Evolutionary conservation across 2,888 invertebrate species (phyloP), one percentile per base, ranked within the genome.

Genomic region (Epirrhoe alternata): DNA sequence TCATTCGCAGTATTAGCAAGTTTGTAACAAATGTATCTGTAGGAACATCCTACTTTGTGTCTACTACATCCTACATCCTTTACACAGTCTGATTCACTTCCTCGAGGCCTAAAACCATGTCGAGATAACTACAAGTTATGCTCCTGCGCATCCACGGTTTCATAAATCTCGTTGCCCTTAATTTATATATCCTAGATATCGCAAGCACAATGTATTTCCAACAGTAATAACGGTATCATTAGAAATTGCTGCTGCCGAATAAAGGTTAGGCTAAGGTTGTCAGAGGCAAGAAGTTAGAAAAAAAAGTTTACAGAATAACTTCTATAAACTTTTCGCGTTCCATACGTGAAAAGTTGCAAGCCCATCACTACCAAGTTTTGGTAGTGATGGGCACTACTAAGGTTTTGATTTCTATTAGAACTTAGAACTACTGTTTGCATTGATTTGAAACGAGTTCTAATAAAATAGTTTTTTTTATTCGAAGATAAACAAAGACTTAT

Each of bases 151-250:
- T 63, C 63, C 65, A 68, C 45, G 52, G 66, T 59, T 61, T 52
- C 49, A 66, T 71, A 73, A 68, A 72, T 70, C 69, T 69, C 38
- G 77, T 79, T 83, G 83, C 75, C 84, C 86, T 82, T 86, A 85
- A 86, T 87, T 83, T 76, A 66, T 71, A 74, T 72, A 80, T 74
- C 77, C 82, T 77, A 83, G 78, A 81, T 80, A 81, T 74, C 7
- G 62, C 51, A 12, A 14, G 14, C 47, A 64, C 60, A 51, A 47
- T 64, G 56, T 16, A 49, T 17, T 16, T 47, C 10, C 49, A 47
- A 12, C 52, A 61, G 45, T 61, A 61, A 33, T 54, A 54, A 35
- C 6, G 52, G 31, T 51, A 5, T 12, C 5, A 42, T 42, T 14
- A 6, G 1, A n/a, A 53, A 33, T 52, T 17, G 4, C 16, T 16